phyloP scores from a whole-genome alignment of 2,888 invertebrate species.

The Amblyteles armatorius region DNA sequence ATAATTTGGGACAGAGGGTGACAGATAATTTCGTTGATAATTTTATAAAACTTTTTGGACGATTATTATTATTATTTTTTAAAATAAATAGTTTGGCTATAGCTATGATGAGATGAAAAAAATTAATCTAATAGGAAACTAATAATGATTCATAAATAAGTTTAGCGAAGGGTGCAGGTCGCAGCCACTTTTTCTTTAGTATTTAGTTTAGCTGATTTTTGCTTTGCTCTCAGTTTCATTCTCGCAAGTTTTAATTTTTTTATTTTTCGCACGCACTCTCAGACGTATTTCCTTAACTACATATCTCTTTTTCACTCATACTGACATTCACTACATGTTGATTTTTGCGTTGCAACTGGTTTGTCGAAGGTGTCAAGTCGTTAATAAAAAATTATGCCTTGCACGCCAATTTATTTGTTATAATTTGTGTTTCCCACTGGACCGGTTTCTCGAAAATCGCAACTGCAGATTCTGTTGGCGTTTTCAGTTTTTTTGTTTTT shows the following conservation, averaged over 20 bases:
- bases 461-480: neutral
- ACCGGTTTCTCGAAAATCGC: neutral
- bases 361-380: neutral
- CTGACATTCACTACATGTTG: slow-evolving; percentile 20
- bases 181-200: slow-evolving; percentile 33
- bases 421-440: neutral
- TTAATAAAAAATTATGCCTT: neutral
- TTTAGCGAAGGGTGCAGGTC: slow-evolving; percentile 60
- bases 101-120: slow-evolving; percentile 47
- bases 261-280: slow-evolving; percentile 22
- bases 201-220: slow-evolving; percentile 26
- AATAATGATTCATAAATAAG: slow-evolving; percentile 59
- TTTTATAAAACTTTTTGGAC: slow-evolving; percentile 35
- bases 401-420: slow-evolving; percentile 21
- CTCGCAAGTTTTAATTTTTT: neutral
- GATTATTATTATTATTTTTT: slow-evolving; percentile 49
- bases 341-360: slow-evolving; percentile 7
- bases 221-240: slow-evolving; percentile 27
- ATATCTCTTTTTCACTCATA: slow-evolving; percentile 16
- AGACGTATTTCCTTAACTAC: slow-evolving; percentile 31
- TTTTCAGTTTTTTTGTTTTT: neutral
- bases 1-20: slow-evolving; percentile 7
- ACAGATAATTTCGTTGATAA: slow-evolving; percentile 7
- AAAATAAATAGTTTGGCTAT: slow-evolving; percentile 62
- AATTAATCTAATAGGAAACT: slow-evolving; percentile 45